Evolutionary conservation across 53 echinoderm and acorn worm genomes (phyloP).

Genomic region (Zoroaster sp.): DNA sequence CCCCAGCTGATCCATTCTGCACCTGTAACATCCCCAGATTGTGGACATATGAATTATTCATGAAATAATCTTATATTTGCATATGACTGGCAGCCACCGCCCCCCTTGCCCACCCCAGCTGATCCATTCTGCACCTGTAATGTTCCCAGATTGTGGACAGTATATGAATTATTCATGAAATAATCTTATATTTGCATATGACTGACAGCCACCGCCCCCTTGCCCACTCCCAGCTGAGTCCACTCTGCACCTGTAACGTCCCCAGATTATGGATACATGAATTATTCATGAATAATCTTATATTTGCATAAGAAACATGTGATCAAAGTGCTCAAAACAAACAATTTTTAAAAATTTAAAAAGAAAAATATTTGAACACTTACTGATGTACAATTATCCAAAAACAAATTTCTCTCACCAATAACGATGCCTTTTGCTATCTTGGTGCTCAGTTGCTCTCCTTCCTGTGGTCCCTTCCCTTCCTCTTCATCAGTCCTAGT

Average conservation of each 20-base stretch:
- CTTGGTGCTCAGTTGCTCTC: conserved; percentile 57
- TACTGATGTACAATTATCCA: no score
- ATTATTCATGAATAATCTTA: not conserved
- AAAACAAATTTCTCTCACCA: conserved; percentile 26
- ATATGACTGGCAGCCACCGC: conserved; percentile 57
- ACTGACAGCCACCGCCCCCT: conserved; percentile 64
- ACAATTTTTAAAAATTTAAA: no score
- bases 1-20: conserved; percentile 91
- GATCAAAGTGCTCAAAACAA: no score
- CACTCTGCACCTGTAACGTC: conserved; percentile 61
- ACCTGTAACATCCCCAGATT: conserved; percentile 44
- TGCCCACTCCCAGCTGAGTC: conserved; percentile 76
- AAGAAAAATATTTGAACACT: no score
- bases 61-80: not conserved
- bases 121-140: conserved; percentile 79
- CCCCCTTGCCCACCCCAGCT: conserved; percentile 79
- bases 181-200: not conserved
- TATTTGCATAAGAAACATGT: no score
- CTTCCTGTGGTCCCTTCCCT: conserved; percentile 26
- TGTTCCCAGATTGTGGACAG: not conserved
- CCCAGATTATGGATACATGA: not conserved
- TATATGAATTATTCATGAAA: not conserved
- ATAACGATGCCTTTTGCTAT: conserved; percentile 81
- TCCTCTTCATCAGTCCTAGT: conserved; percentile 37
- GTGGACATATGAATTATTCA: not conserved